phyloP scores from a whole-genome alignment of 2,113 vertebrate genomes.

The Rhadina sibilatrix region DNA sequence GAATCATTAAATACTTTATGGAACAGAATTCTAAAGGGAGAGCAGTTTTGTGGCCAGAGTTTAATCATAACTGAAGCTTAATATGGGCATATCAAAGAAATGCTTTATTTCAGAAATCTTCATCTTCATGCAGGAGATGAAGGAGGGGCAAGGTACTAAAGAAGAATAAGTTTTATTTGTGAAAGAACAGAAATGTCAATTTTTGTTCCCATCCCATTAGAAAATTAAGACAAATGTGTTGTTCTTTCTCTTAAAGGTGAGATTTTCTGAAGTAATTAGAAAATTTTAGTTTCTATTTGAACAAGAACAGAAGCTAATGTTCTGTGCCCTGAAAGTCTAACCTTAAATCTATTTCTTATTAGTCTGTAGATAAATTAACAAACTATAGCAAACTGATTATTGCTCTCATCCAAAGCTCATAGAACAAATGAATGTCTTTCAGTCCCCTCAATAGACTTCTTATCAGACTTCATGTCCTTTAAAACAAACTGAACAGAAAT shows the following conservation, averaged over 20 bases:
- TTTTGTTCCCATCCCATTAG: background rate
- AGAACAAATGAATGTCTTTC: background rate
- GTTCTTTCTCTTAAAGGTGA: background rate
- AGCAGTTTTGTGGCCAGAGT: background rate
- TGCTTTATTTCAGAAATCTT: background rate
- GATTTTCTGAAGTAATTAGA: background rate
- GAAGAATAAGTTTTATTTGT: background rate
- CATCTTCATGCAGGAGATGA: background rate
- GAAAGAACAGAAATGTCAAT: background rate
- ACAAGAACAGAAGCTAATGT: background rate
- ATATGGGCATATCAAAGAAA: background rate
- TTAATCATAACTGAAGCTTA: background rate
- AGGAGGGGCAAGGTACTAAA: background rate
- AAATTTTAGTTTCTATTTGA: background rate
- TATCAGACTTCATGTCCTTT: background rate
- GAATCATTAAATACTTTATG: background rate
- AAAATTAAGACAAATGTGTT: background rate
- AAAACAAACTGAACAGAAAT: conserved; percentile 20
- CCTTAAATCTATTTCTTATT: background rate
- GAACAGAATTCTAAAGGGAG: background rate
- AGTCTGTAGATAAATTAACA: background rate
- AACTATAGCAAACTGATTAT: background rate
- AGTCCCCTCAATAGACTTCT: background rate
- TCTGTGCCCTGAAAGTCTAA: background rate
- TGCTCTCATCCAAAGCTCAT: background rate